Conservation (phyloP, 2,888 invertebrate species). For the Torymus auratus region DNA sequence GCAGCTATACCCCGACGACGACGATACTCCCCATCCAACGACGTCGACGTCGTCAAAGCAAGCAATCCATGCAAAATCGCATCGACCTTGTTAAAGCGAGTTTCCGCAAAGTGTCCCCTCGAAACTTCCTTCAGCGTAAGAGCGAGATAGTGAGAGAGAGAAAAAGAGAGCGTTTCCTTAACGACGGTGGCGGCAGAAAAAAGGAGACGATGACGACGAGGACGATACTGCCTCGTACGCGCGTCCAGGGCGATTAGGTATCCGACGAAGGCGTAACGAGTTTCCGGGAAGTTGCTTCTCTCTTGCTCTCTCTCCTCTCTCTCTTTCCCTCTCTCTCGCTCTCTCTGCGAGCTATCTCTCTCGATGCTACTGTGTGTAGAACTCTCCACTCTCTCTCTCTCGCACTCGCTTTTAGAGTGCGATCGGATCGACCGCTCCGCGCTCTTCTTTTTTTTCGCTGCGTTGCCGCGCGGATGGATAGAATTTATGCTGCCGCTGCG, state of each 20-base stretch:
- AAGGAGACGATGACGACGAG: not conserved
- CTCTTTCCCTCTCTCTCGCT: not conserved
- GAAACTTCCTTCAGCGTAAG: no score
- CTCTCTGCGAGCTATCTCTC: not conserved
- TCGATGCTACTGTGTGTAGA: not conserved
- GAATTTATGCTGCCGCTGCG: no score
- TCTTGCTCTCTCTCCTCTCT: not conserved
- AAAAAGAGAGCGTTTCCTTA: constrained; percentile 14
- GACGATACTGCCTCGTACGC: no score
- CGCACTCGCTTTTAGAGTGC: not conserved
- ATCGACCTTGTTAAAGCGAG: constrained; percentile 26
- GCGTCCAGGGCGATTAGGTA: constrained; percentile 45
- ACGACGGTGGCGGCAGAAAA: not conserved
- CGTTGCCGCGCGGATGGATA: no score
- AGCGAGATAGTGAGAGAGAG: not conserved
- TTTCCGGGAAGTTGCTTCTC: constrained; percentile 52
- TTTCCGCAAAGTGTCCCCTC: constrained; percentile 15
- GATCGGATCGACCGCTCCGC: no score
- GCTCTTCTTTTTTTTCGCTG: no score
- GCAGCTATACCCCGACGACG: no score
- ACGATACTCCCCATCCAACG: no score
- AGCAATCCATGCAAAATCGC: constrained; percentile 41
- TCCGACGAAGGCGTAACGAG: constrained; percentile 53
- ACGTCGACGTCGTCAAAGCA: not conserved
- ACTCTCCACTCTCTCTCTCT: not conserved